Base-by-base conservation (phyloP, 2,888 invertebrate species). In the Cetonia aurata region DNA sequence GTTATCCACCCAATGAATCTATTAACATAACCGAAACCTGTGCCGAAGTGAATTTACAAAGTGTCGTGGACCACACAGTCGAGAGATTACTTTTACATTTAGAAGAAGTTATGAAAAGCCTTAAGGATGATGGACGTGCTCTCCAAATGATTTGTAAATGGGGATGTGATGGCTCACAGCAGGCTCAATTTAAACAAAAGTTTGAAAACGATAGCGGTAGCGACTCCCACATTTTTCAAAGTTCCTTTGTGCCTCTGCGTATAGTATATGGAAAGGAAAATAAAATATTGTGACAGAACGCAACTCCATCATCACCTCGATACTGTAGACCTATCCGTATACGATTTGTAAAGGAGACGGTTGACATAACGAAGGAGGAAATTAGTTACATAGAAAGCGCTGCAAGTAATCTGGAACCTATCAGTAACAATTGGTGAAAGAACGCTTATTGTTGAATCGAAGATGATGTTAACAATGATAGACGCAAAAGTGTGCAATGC, bases 361-460 rank as follows among this genome's bases (percentile, higher is more conserved):
- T 57, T 13, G 59, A 57, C 44, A 57, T 37, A 13, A 33, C 59
- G 10, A 57, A 33, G 10, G 37, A 57, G 31, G 33, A 57, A 57
- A 57, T 53, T 15, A 53, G 15, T 19, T 53, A 53, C 15, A 15
- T 53, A 15, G 53, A 53, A 15, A 12, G 15, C 6, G 25, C 17
- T 1, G 15, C 25, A 53, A 53, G 44, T n/a, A 10, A 44, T 44
- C 13, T 44, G 12, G 44, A n/a, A 44, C 44, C 44, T n/a, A 44
- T 13, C 12, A 44, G 13, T 44, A 13, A 10, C 44, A 44, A 44
- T n/a, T 44, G 44, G 13, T 44, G 44, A 4, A 25, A 52, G 52
- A 52, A 13, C 17, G 17, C n/a, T 19, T 52, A 25, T 9, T n/a
- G 75, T 76, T 73, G 73, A 73, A 72, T 73, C 55, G 56, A 69